phyloP scores from a whole-genome alignment of 2,797 vertebrate species.

The Acanthurus leucopareius region DNA sequence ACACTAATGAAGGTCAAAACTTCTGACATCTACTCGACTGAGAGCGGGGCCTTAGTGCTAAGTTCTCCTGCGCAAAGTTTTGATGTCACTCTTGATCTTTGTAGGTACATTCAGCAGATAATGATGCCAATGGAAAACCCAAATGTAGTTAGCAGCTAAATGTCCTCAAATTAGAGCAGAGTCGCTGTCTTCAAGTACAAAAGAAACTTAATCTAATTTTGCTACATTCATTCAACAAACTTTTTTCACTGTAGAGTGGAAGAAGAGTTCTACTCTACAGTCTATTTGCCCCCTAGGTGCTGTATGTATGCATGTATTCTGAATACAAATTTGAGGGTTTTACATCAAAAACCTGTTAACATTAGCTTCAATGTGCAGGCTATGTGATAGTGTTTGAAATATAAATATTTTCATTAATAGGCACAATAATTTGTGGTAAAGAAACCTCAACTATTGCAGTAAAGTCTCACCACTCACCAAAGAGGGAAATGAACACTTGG shows the following conservation, averaged over 20 bases:
- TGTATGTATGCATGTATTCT: conserved; percentile 17
- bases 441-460: neutral
- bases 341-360: neutral
- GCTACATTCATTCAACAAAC: conserved; percentile 50
- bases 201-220: conserved; percentile 64
- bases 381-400: neutral
- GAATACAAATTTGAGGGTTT: no score
- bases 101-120: conserved; percentile 50
- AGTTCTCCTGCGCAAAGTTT: conserved; percentile 21
- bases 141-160: conserved; percentile 38
- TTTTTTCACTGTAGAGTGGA: conserved; percentile 56
- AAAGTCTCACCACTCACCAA: neutral
- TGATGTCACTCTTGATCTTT: conserved; percentile 22
- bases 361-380: neutral
- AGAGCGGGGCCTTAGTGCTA: conserved; percentile 10
- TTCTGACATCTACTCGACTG: neutral
- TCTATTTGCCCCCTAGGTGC: neutral
- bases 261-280: conserved; percentile 22
- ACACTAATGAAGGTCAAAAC: conserved; percentile 1
- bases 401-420: neutral
- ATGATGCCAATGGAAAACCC: conserved; percentile 35
- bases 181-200: conserved; percentile 42
- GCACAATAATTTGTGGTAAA: neutral
- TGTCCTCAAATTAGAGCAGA: conserved; percentile 66
- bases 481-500: neutral